Base-by-base conservation (phyloP, 2,888 invertebrate genomes). In the Encarsia formosa region DNA sequence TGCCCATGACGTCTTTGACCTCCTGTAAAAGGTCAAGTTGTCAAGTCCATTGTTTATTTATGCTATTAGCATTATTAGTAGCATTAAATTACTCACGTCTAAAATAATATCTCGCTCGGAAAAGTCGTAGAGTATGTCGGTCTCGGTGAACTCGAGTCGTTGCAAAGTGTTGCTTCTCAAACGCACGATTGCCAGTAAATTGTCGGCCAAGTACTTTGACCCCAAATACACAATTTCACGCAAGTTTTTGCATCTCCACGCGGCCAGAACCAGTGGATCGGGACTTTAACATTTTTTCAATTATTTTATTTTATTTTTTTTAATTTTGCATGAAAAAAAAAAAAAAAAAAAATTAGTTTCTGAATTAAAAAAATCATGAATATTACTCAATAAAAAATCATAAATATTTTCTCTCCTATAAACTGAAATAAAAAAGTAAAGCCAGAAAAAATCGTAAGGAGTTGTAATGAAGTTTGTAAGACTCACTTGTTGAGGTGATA, bases 201-300 rank as follows among this genome's bases (percentile, higher is more conserved):
- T 81, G 59, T 82, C 79, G 52, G 79, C 80, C 57, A 75, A 76
- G 65, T 85, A 81, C 60, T 81, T 79, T 65, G 83, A 82, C 31
- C 85, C 81, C 54, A 73, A 65, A 50, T 69, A 70, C 37, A 83
- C 79, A 46, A 86, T 72, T 64, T 82, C 80, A 56, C 77, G 74
- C 20, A 86, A 75, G 46, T 78, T 76, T 23, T 74, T 74, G 67
- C 85, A 85, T 58, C 79, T 76, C 85, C 85, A 86, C 6, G 85
- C 82, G 57, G 83, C 73, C 75, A 86, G 79, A 31, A 86, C 79
- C 56, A 85, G 74, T 1, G 84, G 83, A 69, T 86, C 83, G 37
- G 77, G 77, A 59, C 76, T 55, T 29, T 4, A 45, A 50, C 20
- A 34, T 24, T 37, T 22, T 48, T 24, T 22, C 9, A 16, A 8